phyloP scores from a whole-genome alignment of 2,113 vertebrate species.

The Arenaria interpres region DNA sequence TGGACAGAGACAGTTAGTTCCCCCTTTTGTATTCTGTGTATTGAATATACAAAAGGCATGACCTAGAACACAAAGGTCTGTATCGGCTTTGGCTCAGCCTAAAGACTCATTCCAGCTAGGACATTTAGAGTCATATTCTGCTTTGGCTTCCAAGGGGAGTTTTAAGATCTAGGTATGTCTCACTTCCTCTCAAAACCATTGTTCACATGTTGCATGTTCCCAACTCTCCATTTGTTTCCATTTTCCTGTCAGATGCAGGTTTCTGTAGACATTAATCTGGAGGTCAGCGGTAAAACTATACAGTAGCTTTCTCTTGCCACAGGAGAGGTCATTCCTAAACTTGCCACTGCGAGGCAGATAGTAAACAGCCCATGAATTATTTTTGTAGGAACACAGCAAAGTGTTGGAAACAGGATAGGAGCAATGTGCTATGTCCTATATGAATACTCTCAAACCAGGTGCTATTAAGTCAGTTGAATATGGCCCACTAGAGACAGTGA shows the following conservation, averaged over 20 bases:
- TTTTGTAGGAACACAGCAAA: background rate
- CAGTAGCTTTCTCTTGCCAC: background rate
- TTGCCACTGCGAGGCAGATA: background rate
- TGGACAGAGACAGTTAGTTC: background rate
- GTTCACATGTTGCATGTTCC: background rate
- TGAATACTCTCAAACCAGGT: background rate
- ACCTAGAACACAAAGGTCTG: background rate
- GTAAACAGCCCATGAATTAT: background rate
- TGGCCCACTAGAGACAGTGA: background rate
- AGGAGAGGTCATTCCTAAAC: background rate
- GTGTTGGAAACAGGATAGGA: background rate
- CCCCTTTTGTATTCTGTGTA: background rate
- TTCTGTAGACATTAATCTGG: background rate
- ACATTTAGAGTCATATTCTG: background rate
- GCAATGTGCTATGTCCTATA: background rate
- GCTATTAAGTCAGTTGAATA: background rate
- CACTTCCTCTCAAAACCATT: background rate
- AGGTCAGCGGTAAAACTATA: background rate
- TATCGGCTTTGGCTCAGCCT: background rate
- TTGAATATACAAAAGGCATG: background rate
- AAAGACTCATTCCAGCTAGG: background rate
- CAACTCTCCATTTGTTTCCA: background rate
- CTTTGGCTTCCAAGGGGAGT: background rate
- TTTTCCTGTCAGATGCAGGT: background rate
- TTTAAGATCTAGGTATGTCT: background rate